phyloP scores from a whole-genome alignment of 2,888 invertebrate species.

The Fragum whitleyi region DNA sequence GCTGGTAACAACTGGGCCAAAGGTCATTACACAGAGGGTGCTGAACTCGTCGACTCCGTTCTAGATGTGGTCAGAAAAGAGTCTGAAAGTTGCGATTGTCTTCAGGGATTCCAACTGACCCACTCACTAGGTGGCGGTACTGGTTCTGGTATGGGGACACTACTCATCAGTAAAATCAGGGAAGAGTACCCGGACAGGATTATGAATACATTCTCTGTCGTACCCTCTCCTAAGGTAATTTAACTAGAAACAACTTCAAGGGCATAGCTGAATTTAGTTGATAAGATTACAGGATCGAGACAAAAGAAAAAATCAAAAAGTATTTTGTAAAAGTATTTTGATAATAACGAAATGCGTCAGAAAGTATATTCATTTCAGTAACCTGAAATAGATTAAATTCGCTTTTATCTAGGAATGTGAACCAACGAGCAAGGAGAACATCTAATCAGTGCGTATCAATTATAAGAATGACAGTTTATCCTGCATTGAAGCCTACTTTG shows the following conservation, averaged over 20 bases:
- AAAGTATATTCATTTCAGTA: too few relatives aligned
- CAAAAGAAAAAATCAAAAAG: not conserved
- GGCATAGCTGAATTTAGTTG: not conserved
- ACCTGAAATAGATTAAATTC: too few relatives aligned
- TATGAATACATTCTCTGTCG: constrained; percentile 98
- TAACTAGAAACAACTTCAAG: not conserved
- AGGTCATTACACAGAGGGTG: constrained; percentile 96
- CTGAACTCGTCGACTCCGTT: constrained; percentile 86
- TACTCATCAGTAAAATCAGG: constrained; percentile 97
- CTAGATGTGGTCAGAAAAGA: constrained; percentile 82
- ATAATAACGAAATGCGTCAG: not conserved
- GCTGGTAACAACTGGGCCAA: constrained; percentile 92
- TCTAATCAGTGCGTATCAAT: too few relatives aligned
- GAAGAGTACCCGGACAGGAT: constrained; percentile 87
- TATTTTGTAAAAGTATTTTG: not conserved
- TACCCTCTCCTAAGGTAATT: constrained; percentile 93
- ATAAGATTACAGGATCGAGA: not conserved
- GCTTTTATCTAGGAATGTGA: too few relatives aligned
- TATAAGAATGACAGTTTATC: too few relatives aligned
- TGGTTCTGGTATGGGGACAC: constrained; percentile 95
- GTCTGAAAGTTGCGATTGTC: constrained; percentile 81
- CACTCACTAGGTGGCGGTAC: constrained; percentile 94
- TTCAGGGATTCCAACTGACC: constrained; percentile 83
- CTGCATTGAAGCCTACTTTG: too few relatives aligned
- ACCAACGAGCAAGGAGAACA: too few relatives aligned